A percentile compares a stretch with the other conserved stretches of the same genome.
phyloP scores from a whole-genome alignment of 2,797 vertebrate genomes.

The Lacerta agilis region DNA sequence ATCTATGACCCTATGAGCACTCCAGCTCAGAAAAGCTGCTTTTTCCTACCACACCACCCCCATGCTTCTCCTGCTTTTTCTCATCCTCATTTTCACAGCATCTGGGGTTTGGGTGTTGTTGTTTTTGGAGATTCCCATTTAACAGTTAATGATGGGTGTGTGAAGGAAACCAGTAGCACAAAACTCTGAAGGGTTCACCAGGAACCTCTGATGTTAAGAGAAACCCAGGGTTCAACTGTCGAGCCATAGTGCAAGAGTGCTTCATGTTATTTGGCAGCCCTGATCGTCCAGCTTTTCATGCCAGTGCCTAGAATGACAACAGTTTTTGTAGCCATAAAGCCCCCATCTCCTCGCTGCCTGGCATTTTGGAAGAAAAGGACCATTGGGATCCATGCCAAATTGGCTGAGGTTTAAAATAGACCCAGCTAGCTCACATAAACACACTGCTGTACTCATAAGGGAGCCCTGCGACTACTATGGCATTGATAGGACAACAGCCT shows the following conservation, averaged over 20 bases:
- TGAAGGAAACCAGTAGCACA: no score
- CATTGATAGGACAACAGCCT: constrained; percentile 16
- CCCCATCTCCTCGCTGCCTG: neutral
- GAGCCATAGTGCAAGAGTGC: neutral
- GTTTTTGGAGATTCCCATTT: neutral
- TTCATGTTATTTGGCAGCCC: neutral
- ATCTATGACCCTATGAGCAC: neutral
- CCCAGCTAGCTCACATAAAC: constrained; percentile 48
- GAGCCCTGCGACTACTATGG: constrained; percentile 39
- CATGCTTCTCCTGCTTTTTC: rapidly evolving
- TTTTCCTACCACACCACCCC: neutral
- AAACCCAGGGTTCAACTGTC: neutral
- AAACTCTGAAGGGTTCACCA: no score
- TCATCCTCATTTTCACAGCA: rapidly evolving
- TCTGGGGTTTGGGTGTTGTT: neutral
- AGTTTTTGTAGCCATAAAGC: constrained; percentile 10
- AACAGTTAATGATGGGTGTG: neutral
- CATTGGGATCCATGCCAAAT: constrained; percentile 32
- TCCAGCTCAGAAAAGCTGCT: neutral
- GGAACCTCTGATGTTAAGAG: neutral
- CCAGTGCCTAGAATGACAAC: neutral
- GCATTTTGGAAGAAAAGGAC: constrained; percentile 38
- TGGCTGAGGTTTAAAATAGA: neutral
- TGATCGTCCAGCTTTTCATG: neutral
- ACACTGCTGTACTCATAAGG: constrained; percentile 54